phyloP scores from a whole-genome alignment of 2,113 vertebrate species.

The Calidris pygmaea region DNA sequence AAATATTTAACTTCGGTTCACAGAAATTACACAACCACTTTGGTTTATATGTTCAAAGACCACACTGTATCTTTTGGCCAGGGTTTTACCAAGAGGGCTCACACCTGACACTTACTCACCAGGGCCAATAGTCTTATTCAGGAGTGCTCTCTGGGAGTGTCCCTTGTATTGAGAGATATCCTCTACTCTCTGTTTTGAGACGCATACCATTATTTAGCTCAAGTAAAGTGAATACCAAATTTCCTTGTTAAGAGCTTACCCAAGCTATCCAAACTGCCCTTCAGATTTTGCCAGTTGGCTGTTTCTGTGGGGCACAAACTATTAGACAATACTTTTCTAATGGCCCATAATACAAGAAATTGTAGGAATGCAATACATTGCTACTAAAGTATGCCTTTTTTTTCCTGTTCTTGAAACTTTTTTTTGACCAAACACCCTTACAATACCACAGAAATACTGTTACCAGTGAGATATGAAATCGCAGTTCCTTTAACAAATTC shows the following conservation, averaged over 20 bases:
- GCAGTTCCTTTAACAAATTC: neutral
- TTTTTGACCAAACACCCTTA: neutral
- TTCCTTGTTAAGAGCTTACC: neutral
- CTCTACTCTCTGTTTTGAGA: neutral
- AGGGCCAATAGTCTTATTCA: neutral
- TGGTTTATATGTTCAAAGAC: neutral
- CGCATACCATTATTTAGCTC: neutral
- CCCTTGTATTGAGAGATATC: neutral
- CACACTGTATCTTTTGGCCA: neutral
- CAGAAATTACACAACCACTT: neutral
- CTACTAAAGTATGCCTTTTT: accelerated
- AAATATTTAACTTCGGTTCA: neutral
- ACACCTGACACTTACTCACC: neutral
- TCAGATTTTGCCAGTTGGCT: neutral
- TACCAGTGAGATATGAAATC: neutral
- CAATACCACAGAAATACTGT: neutral
- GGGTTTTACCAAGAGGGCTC: neutral
- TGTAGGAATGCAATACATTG: neutral
- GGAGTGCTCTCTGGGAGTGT: neutral
- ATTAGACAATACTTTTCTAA: neutral
- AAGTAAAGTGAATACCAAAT: neutral
- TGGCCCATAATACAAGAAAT: neutral
- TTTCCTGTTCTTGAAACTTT: neutral
- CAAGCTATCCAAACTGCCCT: neutral
- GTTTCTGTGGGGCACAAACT: neutral